Base-by-base conservation (phyloP, 1,140 invertebrate species). In the Drosophila carrolli region DNA sequence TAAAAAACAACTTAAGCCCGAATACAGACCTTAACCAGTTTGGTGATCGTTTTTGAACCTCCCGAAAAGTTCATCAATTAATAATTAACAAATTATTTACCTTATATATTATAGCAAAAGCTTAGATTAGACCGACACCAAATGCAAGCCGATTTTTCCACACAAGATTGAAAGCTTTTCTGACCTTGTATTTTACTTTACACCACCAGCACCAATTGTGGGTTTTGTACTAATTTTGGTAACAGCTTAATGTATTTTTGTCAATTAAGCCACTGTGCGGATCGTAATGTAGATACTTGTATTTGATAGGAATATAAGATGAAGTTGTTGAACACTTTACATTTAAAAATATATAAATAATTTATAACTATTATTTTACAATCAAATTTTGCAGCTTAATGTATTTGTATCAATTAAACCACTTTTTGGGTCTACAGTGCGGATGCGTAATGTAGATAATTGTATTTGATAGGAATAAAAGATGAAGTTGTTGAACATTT, bases 21-120 rank as follows among this genome's bases (percentile, higher is more conserved):
- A 53, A 51, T 51, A 16, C 40, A 37, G 32, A n/a, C 14, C 51
- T 5, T 44, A 75, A 75, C 70, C 71, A 65, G 71, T 75, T 75
- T 60, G 10, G 2, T 23, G 71, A 55, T 63, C 51, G 23, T 23
- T 43, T 51, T 58, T 66, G 53, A 72, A 71, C 67, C 67, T 44
- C 53, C 14, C 40, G 14, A 9, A 11, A 66, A 67, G 71, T 66
- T 65, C 66, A 72, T 47, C n/a, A 65, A 37, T 48, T n/a, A 50
- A 10, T 58, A 41, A 46, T 71, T 58, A 50, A 32, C 47, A 53
- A 67, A 46, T 13, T 53, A 9, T 41, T 58, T 50, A 41, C 37
- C 23, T 71, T 27, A 58, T 71, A 57, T 71, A 35, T 71, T 71
- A 54, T 67, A 40, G 41, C 23, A 1, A 57, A 43, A 37, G 35